phyloP scores from a whole-genome alignment of 2,888 invertebrate species.

The Andrena bucephala region DNA sequence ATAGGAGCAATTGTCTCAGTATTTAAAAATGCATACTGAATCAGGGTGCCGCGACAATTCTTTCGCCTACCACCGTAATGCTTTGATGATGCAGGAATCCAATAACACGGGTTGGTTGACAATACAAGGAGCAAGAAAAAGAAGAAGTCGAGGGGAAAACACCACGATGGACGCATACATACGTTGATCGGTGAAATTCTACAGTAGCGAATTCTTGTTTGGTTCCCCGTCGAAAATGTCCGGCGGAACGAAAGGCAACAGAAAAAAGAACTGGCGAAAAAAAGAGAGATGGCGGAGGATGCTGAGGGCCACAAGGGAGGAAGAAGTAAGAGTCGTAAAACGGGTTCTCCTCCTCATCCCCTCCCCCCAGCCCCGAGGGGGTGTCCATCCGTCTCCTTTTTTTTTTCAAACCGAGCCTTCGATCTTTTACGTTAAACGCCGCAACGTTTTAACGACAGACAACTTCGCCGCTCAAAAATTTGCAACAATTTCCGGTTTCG shows the following conservation, averaged over 20 bases:
- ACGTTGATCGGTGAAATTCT: conserved; percentile 44
- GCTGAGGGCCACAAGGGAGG: conserved; percentile 50
- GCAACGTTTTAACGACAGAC: conserved; percentile 58
- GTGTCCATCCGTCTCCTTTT: conserved; percentile 55
- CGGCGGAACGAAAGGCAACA: conserved; percentile 49
- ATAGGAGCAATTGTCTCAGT: too few relatives aligned
- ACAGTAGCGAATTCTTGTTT: conserved; percentile 55
- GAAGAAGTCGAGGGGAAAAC: neutral
- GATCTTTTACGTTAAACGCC: conserved; percentile 68
- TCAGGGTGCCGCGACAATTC: too few relatives aligned
- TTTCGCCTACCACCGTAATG: too few relatives aligned
- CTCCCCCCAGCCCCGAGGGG: conserved; percentile 9
- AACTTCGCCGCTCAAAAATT: conserved; percentile 46
- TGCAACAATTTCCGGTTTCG: conserved; percentile 50
- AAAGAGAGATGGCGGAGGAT: conserved; percentile 35
- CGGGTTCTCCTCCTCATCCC: conserved; percentile 69
- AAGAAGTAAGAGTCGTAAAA: conserved; percentile 73
- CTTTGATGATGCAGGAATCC: neutral
- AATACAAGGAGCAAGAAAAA: neutral
- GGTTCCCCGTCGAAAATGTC: conserved; percentile 57
- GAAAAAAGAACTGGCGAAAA: conserved; percentile 44
- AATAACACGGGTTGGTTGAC: neutral
- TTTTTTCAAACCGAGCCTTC: conserved; percentile 59
- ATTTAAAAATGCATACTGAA: too few relatives aligned
- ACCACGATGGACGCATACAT: neutral